phyloP scores from a whole-genome alignment of 1,140 invertebrate genomes.

The Heliconius himera region DNA sequence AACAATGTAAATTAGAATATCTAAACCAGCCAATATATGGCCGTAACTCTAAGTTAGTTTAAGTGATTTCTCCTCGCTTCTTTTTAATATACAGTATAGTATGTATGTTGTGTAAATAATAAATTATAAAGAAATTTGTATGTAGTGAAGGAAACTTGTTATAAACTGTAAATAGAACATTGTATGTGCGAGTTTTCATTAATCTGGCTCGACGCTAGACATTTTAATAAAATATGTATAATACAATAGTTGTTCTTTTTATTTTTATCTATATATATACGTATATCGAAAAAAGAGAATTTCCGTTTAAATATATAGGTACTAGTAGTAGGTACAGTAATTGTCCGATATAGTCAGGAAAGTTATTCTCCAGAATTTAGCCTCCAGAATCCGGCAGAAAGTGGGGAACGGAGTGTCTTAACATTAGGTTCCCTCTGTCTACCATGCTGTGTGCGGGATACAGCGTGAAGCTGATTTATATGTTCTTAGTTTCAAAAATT shows the following conservation, averaged over 20 bases:
- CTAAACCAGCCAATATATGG: neutral
- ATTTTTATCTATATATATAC: neutral
- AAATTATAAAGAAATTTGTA: constrained; percentile 19
- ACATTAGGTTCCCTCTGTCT: too few species aligned
- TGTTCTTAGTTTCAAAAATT: too few species aligned
- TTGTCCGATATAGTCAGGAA: too few species aligned
- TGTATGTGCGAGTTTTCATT: constrained; percentile 28
- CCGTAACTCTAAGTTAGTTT: neutral
- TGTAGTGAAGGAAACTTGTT: constrained; percentile 24
- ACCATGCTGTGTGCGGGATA: too few species aligned
- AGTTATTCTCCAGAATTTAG: too few species aligned
- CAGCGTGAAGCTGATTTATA: too few species aligned
- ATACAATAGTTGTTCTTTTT: neutral
- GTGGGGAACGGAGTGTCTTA: too few species aligned
- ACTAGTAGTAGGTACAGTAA: too few species aligned
- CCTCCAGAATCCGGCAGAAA: too few species aligned
- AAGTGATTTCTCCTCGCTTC: neutral
- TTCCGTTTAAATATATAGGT: too few species aligned
- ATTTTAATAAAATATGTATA: constrained; percentile 37
- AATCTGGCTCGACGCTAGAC: constrained; percentile 23
- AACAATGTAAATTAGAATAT: neutral
- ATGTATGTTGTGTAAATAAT: constrained; percentile 31
- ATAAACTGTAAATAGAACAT: constrained; percentile 27
- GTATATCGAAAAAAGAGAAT: neutral
- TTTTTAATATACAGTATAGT: neutral